Evolutionary conservation across 2,888 invertebrate species (phyloP), one percentile per base, ranked within the genome.

Genomic region (Drosophila kuntzei): DNA sequence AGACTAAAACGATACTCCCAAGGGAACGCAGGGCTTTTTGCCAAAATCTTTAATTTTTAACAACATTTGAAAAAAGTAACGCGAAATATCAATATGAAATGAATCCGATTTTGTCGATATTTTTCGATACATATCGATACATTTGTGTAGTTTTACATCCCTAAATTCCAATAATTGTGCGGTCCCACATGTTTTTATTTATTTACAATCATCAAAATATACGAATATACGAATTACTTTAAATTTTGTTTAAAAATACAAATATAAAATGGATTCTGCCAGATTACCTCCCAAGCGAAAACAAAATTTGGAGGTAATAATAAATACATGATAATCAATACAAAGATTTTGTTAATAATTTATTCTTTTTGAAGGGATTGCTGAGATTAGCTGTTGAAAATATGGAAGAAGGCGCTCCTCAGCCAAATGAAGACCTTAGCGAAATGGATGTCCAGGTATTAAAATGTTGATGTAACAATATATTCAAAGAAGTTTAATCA

Each of bases 311-410:
- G 80, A 75, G 75, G 75, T 34, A 44, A 46, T 25, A 8, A 3
- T 2, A 44, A 20, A n/a, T 3, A 1, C 8, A 20, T 14, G 5
- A 16, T 0, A 22, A 16, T 18, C 14, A 18, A 8, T 20, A 1
- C 7, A 12, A 8, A 2, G 0, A 9, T 3, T 11, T 8, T 20
- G 1, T 14, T 37, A 29, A 50, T 37, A 0, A 6, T 18, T 46
- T 20, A 2, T 14, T 37, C 7, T 41, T 9, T 9, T 62, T 29
- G 3, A 29, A 75, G 75, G 53, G 70, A 18, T 29, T 75, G 46
- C 59, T 75, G 9, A 59, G 63, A 69, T 37, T 75, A 5, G 75
- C 75, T 43, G 80, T 75, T 2, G 70, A 79, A 59, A 47, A 75
- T 36, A 57, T 79, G 39, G 76, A 43, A n/a, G 61, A 74, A 1